Percentiles rank a stretch among this genome's conserved stretches.
These are phyloP conservation scores for Recurvirostra avosetta DNA, from an alignment of 2,113 vertebrate species.

Conservation along the genomic window DNA sequence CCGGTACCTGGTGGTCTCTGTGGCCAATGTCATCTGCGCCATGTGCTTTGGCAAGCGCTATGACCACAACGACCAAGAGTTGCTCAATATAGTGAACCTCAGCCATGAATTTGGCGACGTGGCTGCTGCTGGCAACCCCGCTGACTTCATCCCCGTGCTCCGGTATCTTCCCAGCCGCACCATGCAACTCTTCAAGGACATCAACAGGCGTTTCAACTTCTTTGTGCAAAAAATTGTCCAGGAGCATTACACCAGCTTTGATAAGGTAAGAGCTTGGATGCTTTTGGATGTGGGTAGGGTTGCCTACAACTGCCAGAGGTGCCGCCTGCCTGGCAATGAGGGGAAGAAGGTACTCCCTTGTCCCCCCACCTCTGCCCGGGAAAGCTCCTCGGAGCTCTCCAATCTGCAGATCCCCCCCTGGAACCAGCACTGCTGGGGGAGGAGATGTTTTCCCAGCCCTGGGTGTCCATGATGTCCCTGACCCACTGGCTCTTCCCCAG, in stretches of 20 bases:
- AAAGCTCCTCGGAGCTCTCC: not conserved
- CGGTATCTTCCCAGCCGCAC: slow-evolving; percentile 76
- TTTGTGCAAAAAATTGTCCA: slow-evolving; percentile 80
- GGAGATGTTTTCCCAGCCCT: not conserved
- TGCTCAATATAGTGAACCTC: slow-evolving; percentile 74
- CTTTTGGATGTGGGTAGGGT: not conserved
- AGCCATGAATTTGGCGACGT: slow-evolving; percentile 75
- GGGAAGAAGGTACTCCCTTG: not conserved
- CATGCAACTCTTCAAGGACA: slow-evolving; percentile 75
- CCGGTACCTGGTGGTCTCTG: slow-evolving; percentile 79
- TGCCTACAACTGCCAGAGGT: not conserved
- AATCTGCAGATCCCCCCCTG: no score
- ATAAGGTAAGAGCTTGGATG: slow-evolving; percentile 74
- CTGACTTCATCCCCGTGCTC: slow-evolving; percentile 75
- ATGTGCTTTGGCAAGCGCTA: slow-evolving; percentile 87
- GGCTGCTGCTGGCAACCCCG: slow-evolving; percentile 73
- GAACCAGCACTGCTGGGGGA: accelerated
- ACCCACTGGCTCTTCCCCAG: slow-evolving; percentile 54
- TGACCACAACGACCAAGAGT: slow-evolving; percentile 76
- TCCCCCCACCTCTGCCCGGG: not conserved
- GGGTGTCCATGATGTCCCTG: not conserved
- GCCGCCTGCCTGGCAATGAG: not conserved
- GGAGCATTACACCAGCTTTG: slow-evolving; percentile 80
- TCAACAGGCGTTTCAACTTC: slow-evolving; percentile 71
- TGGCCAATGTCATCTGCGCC: slow-evolving; percentile 85